Percentiles rank a stretch among this genome's conserved stretches.
These are phyloP conservation scores for Creontiades dilutus DNA, from an alignment of 2,888 invertebrate genomes.

Conservation along the genomic window DNA sequence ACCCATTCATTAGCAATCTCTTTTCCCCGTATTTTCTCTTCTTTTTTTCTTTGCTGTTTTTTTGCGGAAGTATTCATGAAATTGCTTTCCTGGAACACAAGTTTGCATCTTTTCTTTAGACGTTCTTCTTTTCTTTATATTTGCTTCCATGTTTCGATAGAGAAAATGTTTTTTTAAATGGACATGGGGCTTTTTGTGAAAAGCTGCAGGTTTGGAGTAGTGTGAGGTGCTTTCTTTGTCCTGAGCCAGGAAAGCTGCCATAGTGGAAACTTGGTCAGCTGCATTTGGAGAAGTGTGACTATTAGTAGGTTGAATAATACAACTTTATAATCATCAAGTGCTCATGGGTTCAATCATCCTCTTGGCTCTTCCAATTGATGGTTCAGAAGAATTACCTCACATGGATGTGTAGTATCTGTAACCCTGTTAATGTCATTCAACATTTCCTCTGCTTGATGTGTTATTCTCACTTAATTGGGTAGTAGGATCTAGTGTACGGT, in stretches of 20 bases:
- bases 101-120: slow-evolving; percentile 46
- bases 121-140: slow-evolving; percentile 33
- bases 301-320: background rate
- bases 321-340: no score
- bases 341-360: no score
- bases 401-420: no score
- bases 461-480: no score
- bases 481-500: no score
- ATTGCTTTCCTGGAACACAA: slow-evolving; percentile 34
- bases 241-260: background rate
- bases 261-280: background rate
- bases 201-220: background rate
- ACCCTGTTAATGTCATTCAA: background rate
- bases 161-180: background rate
- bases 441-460: slow-evolving; percentile 16
- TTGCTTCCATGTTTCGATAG: background rate
- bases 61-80: slow-evolving; percentile 12
- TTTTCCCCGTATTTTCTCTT: no score
- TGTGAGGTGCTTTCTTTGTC: background rate
- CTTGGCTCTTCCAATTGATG: no score
- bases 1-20: no score
- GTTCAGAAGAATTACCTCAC: no score
- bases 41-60: no score
- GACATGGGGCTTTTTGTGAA: slow-evolving; percentile 1
- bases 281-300: background rate